Evolutionary conservation across 2,797 vertebrate genomes (phyloP).

Genomic region (Balearica regulorum): DNA sequence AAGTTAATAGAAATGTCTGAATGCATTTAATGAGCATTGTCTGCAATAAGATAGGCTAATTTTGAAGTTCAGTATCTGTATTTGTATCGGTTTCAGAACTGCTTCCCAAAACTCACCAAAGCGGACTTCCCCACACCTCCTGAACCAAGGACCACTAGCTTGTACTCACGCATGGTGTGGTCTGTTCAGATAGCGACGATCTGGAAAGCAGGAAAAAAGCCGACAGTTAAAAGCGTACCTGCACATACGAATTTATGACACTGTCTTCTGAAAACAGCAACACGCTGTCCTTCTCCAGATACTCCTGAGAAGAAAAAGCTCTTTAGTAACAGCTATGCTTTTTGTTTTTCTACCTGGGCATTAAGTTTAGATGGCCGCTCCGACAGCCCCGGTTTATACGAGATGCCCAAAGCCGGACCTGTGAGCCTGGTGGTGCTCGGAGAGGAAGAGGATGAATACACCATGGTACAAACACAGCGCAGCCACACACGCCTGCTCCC

Average conservation of each 20-base stretch:
- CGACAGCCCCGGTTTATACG: fast-evolving
- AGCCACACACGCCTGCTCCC: not conserved
- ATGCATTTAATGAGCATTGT: fast-evolving
- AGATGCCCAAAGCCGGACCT: not conserved
- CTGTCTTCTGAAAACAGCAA: not conserved
- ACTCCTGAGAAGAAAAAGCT: fast-evolving
- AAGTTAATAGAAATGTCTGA: fast-evolving
- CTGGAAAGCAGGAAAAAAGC: slow-evolving; percentile 68
- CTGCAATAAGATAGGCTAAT: not conserved
- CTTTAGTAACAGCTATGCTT: not conserved
- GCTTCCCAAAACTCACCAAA: slow-evolving; percentile 84
- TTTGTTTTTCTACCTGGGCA: not conserved
- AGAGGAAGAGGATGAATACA: not conserved
- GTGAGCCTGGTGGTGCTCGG: not conserved
- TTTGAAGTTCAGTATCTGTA: not conserved
- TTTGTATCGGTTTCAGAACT: not conserved
- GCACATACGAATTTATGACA: not conserved
- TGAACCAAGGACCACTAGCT: slow-evolving; percentile 98
- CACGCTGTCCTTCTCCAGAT: fast-evolving
- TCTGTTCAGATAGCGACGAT: slow-evolving; percentile 81
- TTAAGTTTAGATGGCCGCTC: not conserved
- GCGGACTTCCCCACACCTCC: slow-evolving; percentile 99
- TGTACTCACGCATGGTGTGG: slow-evolving; percentile 99
- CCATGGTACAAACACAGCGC: not conserved
- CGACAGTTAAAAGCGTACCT: not conserved